Evolutionary conservation across 2,888 invertebrate species (phyloP), one percentile per base, ranked within the genome.

Genomic region (Podabrus alpinus): DNA sequence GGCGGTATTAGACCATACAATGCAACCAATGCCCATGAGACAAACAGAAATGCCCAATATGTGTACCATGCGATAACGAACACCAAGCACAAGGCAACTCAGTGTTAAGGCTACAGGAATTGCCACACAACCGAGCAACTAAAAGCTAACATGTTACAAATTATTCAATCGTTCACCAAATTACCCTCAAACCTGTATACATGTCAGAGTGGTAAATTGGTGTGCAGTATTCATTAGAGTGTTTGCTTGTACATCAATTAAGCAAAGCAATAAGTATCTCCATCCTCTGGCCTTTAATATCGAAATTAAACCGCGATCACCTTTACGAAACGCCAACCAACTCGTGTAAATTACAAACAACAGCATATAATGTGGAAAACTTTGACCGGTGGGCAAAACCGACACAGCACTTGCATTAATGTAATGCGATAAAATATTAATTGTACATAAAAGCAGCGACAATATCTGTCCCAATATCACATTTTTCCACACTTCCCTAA

Each of bases 191-290:
- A 93, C 93, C 91, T 93, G 93, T 79, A 93, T 91, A 83, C 92
- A 93, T 64, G 92, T 92, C 72, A 94, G 88, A 77, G 92, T 93
- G 10, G 94, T 94, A 84, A 90, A 93, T 81, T 91, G 91, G 87
- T 95, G 96, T 0, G 96, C 95, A 85, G 93, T 91, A 15, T 95
- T 94, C 76, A 96, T 90, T 77, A 96, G 88, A 86, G 93, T 96
- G 84, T 94, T 94, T 7, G 95, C 95, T 88, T 95, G 94, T n/a
- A 96, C 95, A 84, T 96, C 96, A 76, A 95, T 90, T 68, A 92
- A 87, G 25, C 95, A 94, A 13, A 96, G 90, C 79, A 95, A 87
- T 76, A 95, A 87, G 82, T 96, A 92, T 80, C 94, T 91, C 93
- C 94, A 95, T 84, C 92, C 94, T 85, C 93, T 91, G 83, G 91